phyloP scores from a whole-genome alignment of 2,888 invertebrate species.

The Noctua janthina region DNA sequence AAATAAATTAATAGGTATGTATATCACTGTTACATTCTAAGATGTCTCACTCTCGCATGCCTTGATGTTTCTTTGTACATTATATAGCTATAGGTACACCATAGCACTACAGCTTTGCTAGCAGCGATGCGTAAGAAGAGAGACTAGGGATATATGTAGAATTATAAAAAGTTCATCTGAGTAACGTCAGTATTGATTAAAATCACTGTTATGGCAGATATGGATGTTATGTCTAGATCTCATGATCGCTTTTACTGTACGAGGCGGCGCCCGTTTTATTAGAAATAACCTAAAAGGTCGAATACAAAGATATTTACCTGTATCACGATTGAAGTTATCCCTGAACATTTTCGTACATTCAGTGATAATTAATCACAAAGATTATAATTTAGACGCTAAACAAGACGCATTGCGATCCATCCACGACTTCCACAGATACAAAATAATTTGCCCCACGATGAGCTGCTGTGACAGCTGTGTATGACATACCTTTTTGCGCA shows the following conservation, averaged over 20 bases:
- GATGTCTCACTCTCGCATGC: slow-evolving; percentile 16
- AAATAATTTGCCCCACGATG: slow-evolving; percentile 12
- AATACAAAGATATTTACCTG: slow-evolving; percentile 42
- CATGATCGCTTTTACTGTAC: slow-evolving; percentile 10
- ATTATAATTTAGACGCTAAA: slow-evolving; percentile 34
- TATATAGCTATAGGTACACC: neutral
- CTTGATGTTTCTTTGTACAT: neutral
- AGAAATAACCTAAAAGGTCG: slow-evolving; percentile 5
- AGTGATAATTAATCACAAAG: slow-evolving; percentile 41
- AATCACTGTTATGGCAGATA: slow-evolving; percentile 29
- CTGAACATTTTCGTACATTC: slow-evolving; percentile 53
- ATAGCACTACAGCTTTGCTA: neutral
- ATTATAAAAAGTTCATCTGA: neutral
- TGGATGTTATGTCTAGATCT: slow-evolving; percentile 17
- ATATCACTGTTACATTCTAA: neutral
- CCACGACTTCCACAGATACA: slow-evolving; percentile 42
- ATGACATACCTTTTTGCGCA: slow-evolving; percentile 3
- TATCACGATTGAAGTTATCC: slow-evolving; percentile 28
- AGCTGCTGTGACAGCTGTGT: slow-evolving; percentile 1
- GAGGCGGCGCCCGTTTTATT: neutral
- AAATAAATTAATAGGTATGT: neutral
- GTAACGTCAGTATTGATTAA: slow-evolving; percentile 26
- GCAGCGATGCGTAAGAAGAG: slow-evolving; percentile 9
- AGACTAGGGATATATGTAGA: neutral
- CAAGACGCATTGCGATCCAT: slow-evolving; percentile 62